Evolutionary conservation across 1,140 invertebrate species (phyloP), one percentile per base, ranked within the genome.

Genomic region (Streblospio benedicti): DNA sequence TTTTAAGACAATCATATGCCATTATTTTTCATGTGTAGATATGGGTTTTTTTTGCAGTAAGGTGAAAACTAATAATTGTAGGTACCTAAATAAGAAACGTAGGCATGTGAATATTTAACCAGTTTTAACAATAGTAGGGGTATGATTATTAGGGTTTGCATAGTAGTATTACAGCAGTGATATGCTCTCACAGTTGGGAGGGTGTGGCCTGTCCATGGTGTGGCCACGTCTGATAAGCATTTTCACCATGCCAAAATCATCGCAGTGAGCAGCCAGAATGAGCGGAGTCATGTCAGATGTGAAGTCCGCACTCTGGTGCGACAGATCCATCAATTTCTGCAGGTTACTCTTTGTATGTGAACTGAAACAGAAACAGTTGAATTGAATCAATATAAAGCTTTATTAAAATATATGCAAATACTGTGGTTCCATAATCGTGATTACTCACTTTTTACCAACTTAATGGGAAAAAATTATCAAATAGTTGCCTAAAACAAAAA

Each of bases 231-330:
- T 91, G 64, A 94, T 76, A 16, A 94, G 82, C 64, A 94, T 89
- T 81, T 94, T 94, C 69, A 94, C 92, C 67, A 93, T 93, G 80
- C 94, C 91, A 76, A 93, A 94, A 80, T 93, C 93, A 78, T 94
- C 90, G 59, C 89, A 82, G 76, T 94, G 91, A 6, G 91, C 90
- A 1, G 91, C 90, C 67, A 94, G 80, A 65, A 93, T 93, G 49
- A 95, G 79, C 6, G 91, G 91, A 0, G 90, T 93, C 64, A 94
- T 92, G 74, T 95, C 91, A 0, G 90, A 87, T 0, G 92, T 94
- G 76, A 94, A 95, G 0, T 60, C 33, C 28, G 32, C 28, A 12
- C 27, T 53, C 27, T n/a, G n/a, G n/a, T n/a, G n/a, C n/a, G n/a
- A n/a, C n/a, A n/a, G n/a, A n/a, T n/a, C n/a, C n/a, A n/a, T n/a